Base-by-base conservation (phyloP, 2,113 vertebrate genomes). In the Anas platyrhynchos region DNA sequence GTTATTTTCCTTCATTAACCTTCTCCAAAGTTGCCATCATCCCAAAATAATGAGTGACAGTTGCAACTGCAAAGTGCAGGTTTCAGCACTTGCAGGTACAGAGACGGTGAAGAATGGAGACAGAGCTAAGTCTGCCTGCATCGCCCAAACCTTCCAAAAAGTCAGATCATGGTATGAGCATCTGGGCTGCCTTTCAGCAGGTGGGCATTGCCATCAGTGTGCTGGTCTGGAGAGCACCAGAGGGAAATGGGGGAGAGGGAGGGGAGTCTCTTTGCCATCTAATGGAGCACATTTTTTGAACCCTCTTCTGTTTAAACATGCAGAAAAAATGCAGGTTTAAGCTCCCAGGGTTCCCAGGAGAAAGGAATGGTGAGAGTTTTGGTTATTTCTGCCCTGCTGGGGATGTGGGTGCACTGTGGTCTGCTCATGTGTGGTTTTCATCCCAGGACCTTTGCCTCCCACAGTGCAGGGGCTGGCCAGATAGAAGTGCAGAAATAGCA, bases 1-100 rank as follows among this genome's bases (percentile, higher is more conserved):
- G 36, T 69, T 92, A 27, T 91, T 95, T 92, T 87, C 89, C 63
- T 89, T 91, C 89, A 88, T 94, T 88, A 92, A 62, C 67, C 54
- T 91, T 79, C 62, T 79, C 55, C 71, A 85, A 76, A 76, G 21
- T 3, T 59, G 58, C 66, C 77, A 92, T 54, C 52, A 81, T 82
- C 18, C 55, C 73, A 75, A 86, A 84, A 83, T n/a, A 86, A 31
- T 27, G 72, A 26, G 54, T 0, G 0, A 91, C 78, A 1, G 0
- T 18, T 58, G 54, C 26, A 58, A 56, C 87, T 29, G 10, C 0
- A 1, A 86, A 43, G 43, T 69, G 34, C 31, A 75, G 56, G 66
- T 78, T 94, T 94, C 69, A 76, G 27, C 58, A 88, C 25, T 66
- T 91, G 86, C 75, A 92, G 52, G 36, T 86, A 34, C 9, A 59